Evolutionary conservation across 2,797 vertebrate species (phyloP).

Genomic region (Pseudotriccus pelzelni): DNA sequence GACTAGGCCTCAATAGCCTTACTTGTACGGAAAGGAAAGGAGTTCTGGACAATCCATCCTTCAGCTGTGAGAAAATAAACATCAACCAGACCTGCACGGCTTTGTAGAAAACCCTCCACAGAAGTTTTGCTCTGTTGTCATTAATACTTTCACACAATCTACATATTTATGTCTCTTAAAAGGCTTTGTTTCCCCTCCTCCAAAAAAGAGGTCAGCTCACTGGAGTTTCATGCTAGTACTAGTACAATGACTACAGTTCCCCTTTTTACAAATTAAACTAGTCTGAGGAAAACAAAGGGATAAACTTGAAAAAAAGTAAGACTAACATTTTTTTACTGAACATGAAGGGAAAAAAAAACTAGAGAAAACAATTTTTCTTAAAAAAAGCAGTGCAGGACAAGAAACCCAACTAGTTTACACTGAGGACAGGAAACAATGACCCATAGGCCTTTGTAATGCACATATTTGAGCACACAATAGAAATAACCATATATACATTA

Average conservation of each 20-base stretch:
- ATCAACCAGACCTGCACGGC: fast-evolving
- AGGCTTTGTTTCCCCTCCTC: neutral
- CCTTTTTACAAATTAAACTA: neutral
- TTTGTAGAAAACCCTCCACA: neutral
- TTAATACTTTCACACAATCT: neutral
- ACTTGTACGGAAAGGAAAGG: fast-evolving
- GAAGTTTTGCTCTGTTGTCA: neutral
- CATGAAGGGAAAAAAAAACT: neutral
- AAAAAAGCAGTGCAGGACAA: neutral
- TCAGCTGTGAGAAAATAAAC: neutral
- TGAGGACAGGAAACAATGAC: neutral
- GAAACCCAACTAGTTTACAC: neutral
- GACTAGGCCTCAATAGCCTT: neutral
- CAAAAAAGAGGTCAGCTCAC: neutral
- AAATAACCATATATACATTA: neutral
- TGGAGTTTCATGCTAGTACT: neutral
- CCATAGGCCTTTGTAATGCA: neutral
- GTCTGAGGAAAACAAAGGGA: neutral
- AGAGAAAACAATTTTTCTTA: neutral
- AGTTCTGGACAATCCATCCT: neutral
- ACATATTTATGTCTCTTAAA: neutral
- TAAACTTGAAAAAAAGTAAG: neutral
- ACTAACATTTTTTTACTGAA: neutral
- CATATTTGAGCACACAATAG: neutral
- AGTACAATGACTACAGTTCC: neutral